Evolutionary conservation across 1,140 invertebrate species (phyloP).

Genomic region (Megathymus violae): DNA sequence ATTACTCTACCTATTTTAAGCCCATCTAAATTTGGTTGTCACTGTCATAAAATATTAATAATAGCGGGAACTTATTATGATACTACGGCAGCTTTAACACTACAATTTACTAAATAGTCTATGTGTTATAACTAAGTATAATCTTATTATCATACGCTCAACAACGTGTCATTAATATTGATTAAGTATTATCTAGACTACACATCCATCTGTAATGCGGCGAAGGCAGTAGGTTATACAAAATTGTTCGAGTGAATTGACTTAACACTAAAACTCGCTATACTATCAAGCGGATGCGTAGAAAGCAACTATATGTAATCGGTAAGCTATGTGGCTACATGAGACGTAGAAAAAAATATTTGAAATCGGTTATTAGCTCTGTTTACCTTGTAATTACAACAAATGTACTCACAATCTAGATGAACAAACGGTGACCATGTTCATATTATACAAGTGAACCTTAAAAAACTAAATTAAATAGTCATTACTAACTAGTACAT

Average conservation of each 20-base stretch:
- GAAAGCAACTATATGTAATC: constrained; percentile 15
- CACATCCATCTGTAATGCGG: constrained; percentile 37
- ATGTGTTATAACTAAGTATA: constrained; percentile 46
- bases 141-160: constrained; percentile 55
- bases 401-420: constrained; percentile 61
- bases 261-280: constrained; percentile 15
- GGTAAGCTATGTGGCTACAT: background rate
- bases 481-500: constrained; percentile 14
- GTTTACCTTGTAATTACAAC: constrained; percentile 18
- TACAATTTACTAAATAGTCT: constrained; percentile 54
- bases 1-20: constrained; percentile 3
- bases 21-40: background rate
- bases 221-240: constrained; percentile 50
- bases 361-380: constrained; percentile 27
- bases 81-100: constrained; percentile 52
- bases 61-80: constrained; percentile 17
- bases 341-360: constrained; percentile 1
- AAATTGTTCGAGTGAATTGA: constrained; percentile 27
- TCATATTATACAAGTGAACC: constrained; percentile 62
- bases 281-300: constrained; percentile 5
- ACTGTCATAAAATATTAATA: constrained; percentile 5
- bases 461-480: constrained; percentile 29
- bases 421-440: constrained; percentile 74
- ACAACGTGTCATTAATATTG: constrained; percentile 56
- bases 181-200: constrained; percentile 46